A percentile compares a stretch with the other conserved stretches of the same genome.
phyloP scores from a whole-genome alignment of 2,113 vertebrate species.

The Paedocypris sp. region DNA sequence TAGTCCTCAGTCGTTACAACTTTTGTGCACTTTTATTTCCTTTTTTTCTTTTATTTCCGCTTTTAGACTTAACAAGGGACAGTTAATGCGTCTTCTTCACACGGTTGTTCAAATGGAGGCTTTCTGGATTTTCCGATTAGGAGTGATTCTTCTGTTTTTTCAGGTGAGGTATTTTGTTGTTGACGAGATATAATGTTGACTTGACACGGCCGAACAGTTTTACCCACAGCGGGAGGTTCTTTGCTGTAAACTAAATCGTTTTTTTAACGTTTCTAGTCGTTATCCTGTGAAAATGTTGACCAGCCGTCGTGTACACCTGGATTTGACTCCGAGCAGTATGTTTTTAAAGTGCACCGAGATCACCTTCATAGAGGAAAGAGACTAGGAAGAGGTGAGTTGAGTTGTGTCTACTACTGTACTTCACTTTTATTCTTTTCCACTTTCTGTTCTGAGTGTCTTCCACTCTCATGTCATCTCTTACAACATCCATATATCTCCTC shows the following conservation, averaged over 20 bases:
- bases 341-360: conserved; percentile 39
- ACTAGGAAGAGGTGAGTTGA: conserved; percentile 57
- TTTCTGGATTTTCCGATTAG: conserved; percentile 25
- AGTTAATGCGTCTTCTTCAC: background rate
- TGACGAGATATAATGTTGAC: no score
- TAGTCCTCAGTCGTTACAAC: no score
- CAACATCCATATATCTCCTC: no score
- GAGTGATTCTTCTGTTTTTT: conserved; percentile 34
- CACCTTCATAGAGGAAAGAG: conserved; percentile 7
- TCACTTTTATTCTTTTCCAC: no score
- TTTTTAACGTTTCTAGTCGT: conserved; percentile 28
- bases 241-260: background rate
- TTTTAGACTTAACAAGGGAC: no score
- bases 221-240: background rate
- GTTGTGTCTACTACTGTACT: no score
- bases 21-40: no score
- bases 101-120: conserved; percentile 10
- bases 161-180: conserved; percentile 50
- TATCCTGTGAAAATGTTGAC: conserved; percentile 9
- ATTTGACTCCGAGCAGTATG: conserved; percentile 37
- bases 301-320: conserved; percentile 46
- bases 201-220: background rate
- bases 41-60: no score
- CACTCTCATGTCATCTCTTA: no score
- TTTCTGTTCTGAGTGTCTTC: no score